Conservation (phyloP, 2,888 invertebrate species). For the Euzophera pinguis region DNA sequence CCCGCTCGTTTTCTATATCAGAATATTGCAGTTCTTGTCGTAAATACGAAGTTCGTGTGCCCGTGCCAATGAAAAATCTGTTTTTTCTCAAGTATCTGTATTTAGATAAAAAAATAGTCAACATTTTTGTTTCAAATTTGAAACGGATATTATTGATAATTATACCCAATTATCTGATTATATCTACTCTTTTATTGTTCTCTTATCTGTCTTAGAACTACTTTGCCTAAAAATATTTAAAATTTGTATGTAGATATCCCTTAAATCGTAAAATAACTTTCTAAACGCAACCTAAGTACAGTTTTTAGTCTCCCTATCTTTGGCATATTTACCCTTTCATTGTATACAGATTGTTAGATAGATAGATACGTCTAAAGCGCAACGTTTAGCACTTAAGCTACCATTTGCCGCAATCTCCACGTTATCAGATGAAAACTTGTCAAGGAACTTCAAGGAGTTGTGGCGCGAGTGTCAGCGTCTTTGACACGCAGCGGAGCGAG, state of each 20-base stretch:
- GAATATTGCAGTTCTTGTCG: too few relatives aligned
- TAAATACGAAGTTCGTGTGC: too few relatives aligned
- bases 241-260: too few relatives aligned
- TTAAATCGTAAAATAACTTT: neutral
- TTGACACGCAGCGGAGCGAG: slow-evolving; percentile 20
- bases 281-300: neutral
- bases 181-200: too few relatives aligned
- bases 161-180: too few relatives aligned
- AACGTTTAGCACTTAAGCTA: slow-evolving; percentile 45
- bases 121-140: too few relatives aligned
- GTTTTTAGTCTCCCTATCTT: neutral
- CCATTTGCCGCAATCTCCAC: slow-evolving; percentile 43
- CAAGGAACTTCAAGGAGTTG: slow-evolving; percentile 41
- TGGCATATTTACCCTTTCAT: slow-evolving; percentile 7
- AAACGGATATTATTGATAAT: too few relatives aligned
- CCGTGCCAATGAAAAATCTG: too few relatives aligned
- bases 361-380: slow-evolving; percentile 38
- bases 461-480: slow-evolving; percentile 24
- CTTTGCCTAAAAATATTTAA: too few relatives aligned
- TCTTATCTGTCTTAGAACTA: too few relatives aligned
- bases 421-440: slow-evolving; percentile 70
- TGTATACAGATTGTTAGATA: slow-evolving; percentile 24
- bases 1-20: too few relatives aligned
- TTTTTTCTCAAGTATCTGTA: too few relatives aligned
- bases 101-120: neutral